phyloP scores from a whole-genome alignment of 2,888 invertebrate genomes.

The Leptopilina drosophilae region DNA sequence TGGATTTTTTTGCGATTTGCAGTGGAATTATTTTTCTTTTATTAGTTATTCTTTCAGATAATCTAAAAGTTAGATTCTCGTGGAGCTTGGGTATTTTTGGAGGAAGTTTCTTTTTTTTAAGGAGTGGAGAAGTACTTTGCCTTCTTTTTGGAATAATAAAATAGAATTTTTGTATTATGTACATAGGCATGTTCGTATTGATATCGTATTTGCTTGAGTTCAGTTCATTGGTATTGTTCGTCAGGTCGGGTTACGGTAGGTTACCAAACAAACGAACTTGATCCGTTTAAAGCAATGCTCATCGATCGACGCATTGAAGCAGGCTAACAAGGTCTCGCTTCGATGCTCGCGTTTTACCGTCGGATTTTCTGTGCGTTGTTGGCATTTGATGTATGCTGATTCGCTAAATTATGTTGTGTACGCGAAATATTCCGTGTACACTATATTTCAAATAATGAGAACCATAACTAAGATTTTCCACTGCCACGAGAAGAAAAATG shows the following conservation, averaged over 20 bases:
- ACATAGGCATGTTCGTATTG: background rate
- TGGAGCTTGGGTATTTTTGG: too few relatives aligned
- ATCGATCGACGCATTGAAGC: constrained; percentile 35
- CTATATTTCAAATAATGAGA: background rate
- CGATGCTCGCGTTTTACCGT: constrained; percentile 32
- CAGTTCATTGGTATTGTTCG: constrained; percentile 29
- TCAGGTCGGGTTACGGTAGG: constrained; percentile 20
- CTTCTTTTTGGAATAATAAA: background rate
- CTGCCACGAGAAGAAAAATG: background rate
- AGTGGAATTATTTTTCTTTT: too few relatives aligned
- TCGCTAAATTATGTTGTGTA: constrained; percentile 19
- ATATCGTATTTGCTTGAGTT: constrained; percentile 20
- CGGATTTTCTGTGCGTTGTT: constrained; percentile 23
- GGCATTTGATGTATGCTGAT: constrained; percentile 28
- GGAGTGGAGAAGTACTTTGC: background rate
- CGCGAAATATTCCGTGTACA: background rate
- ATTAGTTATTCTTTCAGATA: too few relatives aligned
- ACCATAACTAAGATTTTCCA: background rate
- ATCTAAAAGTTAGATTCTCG: too few relatives aligned
- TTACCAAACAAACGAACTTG: constrained; percentile 37
- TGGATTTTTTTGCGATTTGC: too few relatives aligned
- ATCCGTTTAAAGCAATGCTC: constrained; percentile 38
- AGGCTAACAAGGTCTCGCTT: constrained; percentile 34
- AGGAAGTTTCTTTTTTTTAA: too few relatives aligned
- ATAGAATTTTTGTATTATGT: background rate